Evolutionary conservation across 1,140 invertebrate species (phyloP), one percentile per base, ranked within the genome.

Genomic region (Thrips palmi): DNA sequence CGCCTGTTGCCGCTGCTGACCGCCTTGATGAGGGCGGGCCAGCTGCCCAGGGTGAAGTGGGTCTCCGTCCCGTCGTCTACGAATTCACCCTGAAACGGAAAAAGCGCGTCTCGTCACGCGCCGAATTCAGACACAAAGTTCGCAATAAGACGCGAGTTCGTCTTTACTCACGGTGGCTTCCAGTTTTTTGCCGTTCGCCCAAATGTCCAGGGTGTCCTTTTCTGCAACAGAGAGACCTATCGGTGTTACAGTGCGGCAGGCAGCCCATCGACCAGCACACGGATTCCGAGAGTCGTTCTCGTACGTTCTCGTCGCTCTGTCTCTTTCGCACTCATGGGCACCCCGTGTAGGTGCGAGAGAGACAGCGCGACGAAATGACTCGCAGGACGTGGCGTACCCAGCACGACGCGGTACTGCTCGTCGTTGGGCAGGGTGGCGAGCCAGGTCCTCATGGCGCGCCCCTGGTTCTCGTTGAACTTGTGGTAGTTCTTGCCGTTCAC

Each of bases 21-120:
- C 2, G 73, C 70, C 50, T 66, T 65, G 25, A 81, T 77, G 39
- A 62, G 65, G 2, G 63, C 69, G 19, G 59, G 51, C n/a, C 55
- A 50, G 3, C 58, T 60, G 3, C 49, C 62, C 7, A 80, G 49
- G 18, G 61, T 52, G 54, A 87, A 86, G 47, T 76, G 70, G 3
- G 79, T 87, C 53, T 80, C 75, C n/a, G 77, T 84, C 27, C 82
- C 83, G 39, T 74, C 69, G 37, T 83, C 74, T 6, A 74, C 72
- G 56, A 87, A 87, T 51, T 74, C 74, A 29, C 70, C 77, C 72
- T 82, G 39, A 35, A 57, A 55, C 47, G 21, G 20, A 41, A 27
- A 41, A 29, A 29, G 14, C 19, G n/a, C 7, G n/a, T 2, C 14
- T 4, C 19, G 32, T 3, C 11, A 11, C 11, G 4, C 17, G 12